Evolutionary conservation across 2,113 vertebrate species (phyloP).

Genomic region (Corythornis cristatus): DNA sequence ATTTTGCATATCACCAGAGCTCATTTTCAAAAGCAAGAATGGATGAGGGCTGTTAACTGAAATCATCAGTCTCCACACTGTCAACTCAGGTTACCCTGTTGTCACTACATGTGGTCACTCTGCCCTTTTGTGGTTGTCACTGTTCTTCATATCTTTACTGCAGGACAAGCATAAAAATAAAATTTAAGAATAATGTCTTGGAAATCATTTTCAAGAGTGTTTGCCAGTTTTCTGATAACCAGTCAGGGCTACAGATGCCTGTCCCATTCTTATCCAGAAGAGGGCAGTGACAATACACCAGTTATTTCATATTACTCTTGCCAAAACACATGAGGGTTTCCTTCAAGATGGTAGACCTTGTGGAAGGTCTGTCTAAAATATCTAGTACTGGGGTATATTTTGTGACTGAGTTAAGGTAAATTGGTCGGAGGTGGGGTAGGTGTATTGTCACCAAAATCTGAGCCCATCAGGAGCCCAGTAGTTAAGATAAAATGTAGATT

Average conservation of each 20-base stretch:
- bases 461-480: neutral
- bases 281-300: constrained; percentile 1
- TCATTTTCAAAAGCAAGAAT: neutral
- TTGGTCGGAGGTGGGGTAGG: neutral
- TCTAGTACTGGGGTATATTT: neutral
- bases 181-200: neutral
- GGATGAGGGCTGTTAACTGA: neutral
- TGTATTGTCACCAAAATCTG: neutral
- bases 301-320: neutral
- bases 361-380: neutral
- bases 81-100: neutral
- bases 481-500: neutral
- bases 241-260: accelerated
- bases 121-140: neutral
- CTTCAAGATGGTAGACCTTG: neutral
- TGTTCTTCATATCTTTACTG: neutral
- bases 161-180: neutral
- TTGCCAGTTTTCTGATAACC: neutral
- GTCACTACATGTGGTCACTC: neutral
- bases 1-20: neutral
- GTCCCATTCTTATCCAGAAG: neutral
- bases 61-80: neutral
- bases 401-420: neutral
- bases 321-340: neutral
- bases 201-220: neutral